Percentiles rank a stretch among this genome's conserved stretches.
phyloP scores from a whole-genome alignment of 2,888 invertebrate genomes.

The Clostera curtula region DNA sequence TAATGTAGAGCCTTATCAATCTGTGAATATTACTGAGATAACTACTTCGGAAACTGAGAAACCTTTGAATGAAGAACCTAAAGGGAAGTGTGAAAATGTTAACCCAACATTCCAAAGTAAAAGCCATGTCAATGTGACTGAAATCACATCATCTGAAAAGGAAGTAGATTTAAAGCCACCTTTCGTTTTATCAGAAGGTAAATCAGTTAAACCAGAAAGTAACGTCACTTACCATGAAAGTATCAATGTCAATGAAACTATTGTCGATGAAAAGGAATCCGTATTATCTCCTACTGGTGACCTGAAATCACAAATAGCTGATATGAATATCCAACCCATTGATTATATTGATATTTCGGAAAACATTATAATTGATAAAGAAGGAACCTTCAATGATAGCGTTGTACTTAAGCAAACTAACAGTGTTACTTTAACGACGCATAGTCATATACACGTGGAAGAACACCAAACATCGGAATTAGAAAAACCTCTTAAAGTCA shows the following conservation, averaged over 20 bases:
- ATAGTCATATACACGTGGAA: conserved; percentile 40
- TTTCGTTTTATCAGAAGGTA: conserved; percentile 22
- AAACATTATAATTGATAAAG: conserved; percentile 39
- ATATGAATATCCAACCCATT: conserved; percentile 55
- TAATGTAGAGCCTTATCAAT: conserved; percentile 38
- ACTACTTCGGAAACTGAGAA: conserved; percentile 39
- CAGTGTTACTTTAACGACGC: conserved; percentile 28
- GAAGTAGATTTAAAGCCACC: conserved; percentile 29
- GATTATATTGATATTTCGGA: conserved; percentile 43
- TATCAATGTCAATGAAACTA: conserved; percentile 37
- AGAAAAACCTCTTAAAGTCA: conserved; percentile 26
- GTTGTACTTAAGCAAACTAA: conserved; percentile 26
- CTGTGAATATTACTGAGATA: conserved; percentile 43
- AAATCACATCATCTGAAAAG: conserved; percentile 53
- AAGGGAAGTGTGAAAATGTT: conserved; percentile 29
- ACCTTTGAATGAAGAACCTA: conserved; percentile 17
- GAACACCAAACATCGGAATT: conserved; percentile 32
- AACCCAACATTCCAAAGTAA: conserved; percentile 46
- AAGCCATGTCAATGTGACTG: conserved; percentile 50
- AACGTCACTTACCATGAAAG: conserved; percentile 31
- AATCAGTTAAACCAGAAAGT: conserved; percentile 21
- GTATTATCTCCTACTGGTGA: conserved; percentile 21
- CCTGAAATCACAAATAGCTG: conserved; percentile 38
- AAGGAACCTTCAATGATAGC: conserved; percentile 25
- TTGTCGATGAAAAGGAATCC: conserved; percentile 38